Percentiles rank a stretch among this genome's conserved stretches.
These are phyloP conservation scores for Phataginus tetradactyla DNA, from an alignment of 2,797 vertebrate species.

Conservation along the genomic window DNA sequence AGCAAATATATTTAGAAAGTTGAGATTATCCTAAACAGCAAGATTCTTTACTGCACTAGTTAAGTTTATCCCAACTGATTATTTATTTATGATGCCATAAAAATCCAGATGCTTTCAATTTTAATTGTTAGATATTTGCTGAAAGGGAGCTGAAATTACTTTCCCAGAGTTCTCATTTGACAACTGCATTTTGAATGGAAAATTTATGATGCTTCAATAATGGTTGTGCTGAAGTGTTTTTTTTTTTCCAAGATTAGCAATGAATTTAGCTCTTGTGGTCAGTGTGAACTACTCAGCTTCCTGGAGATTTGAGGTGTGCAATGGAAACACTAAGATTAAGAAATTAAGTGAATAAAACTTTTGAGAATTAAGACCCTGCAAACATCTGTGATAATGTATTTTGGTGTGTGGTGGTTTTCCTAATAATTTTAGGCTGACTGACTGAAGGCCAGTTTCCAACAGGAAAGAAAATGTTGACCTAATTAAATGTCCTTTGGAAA, in stretches of 20 bases:
- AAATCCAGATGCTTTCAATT: slow-evolving; percentile 80
- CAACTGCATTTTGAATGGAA: slow-evolving; percentile 73
- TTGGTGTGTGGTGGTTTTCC: background rate
- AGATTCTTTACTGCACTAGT: slow-evolving; percentile 72
- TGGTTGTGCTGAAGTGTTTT: slow-evolving; percentile 24
- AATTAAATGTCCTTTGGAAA: background rate
- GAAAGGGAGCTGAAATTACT: slow-evolving; percentile 81
- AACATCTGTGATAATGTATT: background rate
- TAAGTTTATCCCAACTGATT: slow-evolving; percentile 81
- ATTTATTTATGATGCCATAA: slow-evolving; percentile 85
- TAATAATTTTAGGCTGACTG: background rate
- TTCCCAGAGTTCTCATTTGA: slow-evolving; percentile 70
- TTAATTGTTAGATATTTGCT: slow-evolving; percentile 81
- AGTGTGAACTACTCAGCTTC: slow-evolving; percentile 61
- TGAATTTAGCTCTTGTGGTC: slow-evolving; percentile 46
- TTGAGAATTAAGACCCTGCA: background rate
- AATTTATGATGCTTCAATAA: slow-evolving; percentile 73
- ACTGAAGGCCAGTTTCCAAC: background rate
- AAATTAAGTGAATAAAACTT: background rate
- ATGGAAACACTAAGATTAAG: slow-evolving; percentile 41
- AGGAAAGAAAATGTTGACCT: background rate
- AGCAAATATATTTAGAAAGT: slow-evolving; percentile 78
- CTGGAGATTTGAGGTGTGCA: slow-evolving; percentile 65
- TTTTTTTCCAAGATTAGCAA: slow-evolving; percentile 61
- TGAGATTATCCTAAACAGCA: slow-evolving; percentile 77